phyloP scores from a whole-genome alignment of 2,113 vertebrate genomes.

The Eulacestoma nigropectus region DNA sequence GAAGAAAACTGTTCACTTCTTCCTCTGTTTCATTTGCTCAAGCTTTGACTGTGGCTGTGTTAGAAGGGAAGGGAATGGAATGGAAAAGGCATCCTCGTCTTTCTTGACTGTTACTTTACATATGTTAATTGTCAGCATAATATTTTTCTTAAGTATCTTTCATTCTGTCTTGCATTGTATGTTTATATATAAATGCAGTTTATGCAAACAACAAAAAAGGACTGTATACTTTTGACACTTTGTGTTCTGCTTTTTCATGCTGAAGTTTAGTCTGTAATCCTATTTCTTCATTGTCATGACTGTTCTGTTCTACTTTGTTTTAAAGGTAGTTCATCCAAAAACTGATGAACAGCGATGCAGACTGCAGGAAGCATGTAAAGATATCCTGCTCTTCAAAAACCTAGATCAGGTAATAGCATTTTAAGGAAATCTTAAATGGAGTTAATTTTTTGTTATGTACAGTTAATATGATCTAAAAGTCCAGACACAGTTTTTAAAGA shows the following conservation, averaged over 20 bases:
- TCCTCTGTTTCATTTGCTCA: background rate
- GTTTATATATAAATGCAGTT: background rate
- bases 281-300: background rate
- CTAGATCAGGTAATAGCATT: constrained; percentile 86
- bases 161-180: background rate
- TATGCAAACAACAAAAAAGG: background rate
- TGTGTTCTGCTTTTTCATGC: background rate
- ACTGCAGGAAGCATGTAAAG: constrained; percentile 95
- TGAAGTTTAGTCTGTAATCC: background rate
- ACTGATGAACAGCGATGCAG: constrained; percentile 94
- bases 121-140: background rate
- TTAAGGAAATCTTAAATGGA: background rate
- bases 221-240: background rate
- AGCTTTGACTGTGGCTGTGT: background rate
- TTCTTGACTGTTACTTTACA: background rate
- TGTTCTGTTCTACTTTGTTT: constrained; percentile 41
- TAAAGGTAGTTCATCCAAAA: constrained; percentile 90
- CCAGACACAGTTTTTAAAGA: background rate
- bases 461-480: background rate
- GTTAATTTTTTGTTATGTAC: background rate
- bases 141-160: background rate
- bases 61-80: background rate
- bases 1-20: background rate
- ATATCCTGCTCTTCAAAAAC: constrained; percentile 97
- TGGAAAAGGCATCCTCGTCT: background rate